Evolutionary conservation across 2,888 invertebrate species (phyloP), one percentile per base, ranked within the genome.

Genomic region (Chrysolina haemoptera): DNA sequence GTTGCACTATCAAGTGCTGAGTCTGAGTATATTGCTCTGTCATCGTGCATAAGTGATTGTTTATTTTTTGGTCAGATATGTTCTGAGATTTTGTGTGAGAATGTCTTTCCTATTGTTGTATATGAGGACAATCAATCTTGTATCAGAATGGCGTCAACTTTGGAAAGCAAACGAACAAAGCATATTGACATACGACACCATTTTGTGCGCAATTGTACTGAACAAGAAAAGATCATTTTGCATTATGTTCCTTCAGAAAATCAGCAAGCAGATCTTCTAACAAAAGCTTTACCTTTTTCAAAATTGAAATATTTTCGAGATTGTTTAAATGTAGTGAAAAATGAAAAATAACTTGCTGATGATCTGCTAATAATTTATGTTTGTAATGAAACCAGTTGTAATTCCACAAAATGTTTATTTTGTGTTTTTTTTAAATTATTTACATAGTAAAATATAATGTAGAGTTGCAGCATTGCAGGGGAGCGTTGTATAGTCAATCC

Each of bases 161-260:
- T 76, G n/a, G 77, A 79, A 72, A 76, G 71, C 20, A 78, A 75
- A 70, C 43, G 77, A 22, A 74, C 76, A n/a, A 78, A 79, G 55
- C 77, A 79, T 43, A 79, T 79, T 27, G 73, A 76, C 63, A 64
- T 74, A 9, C 64, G 63, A 68, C 70, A 76, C 48, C 70, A 76
- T 68, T 73, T 73, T 73, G 68, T 74, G 14, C 22, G 67, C 43
- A 71, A 74, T 55, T 65, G 20, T 65, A 62, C 73, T 71, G 43
- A 46, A 12, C 16, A 68, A 65, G 63, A 48, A 53, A 62, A 73
- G 18, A 55, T 73, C 22, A 35, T 64, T 12, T 71, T 71, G 20
- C 16, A 64, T 16, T 74, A 74, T 62, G 14, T 74, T 68, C 41
- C 68, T 18, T 71, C 74, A 41, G 22, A 64, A 20, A 35, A 71